Evolutionary conservation across 1,140 invertebrate species (phyloP).

Genomic region (Papilio machaon): DNA sequence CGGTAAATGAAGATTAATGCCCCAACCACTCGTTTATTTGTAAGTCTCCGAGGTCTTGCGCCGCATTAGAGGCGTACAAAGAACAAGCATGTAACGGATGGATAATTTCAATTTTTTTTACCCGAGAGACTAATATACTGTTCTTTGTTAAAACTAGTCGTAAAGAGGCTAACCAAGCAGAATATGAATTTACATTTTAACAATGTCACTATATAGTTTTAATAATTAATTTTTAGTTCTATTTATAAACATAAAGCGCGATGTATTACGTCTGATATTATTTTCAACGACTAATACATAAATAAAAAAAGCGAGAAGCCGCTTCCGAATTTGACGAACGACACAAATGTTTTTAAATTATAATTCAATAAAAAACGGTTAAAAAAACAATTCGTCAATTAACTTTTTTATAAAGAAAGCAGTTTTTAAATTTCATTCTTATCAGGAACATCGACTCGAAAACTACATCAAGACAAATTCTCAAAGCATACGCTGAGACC

Average conservation of each 20-base stretch:
- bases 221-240: background rate
- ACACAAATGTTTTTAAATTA: no score
- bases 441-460: no score
- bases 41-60: conserved; percentile 26
- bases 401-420: no score
- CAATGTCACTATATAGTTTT: background rate
- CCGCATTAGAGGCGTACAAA: conserved; percentile 37
- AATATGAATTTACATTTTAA: background rate
- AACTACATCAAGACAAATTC: no score
- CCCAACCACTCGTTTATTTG: conserved; percentile 29
- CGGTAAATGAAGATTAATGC: conserved; percentile 36
- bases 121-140: background rate
- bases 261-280: no score
- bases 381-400: no score
- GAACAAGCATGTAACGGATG: conserved; percentile 26
- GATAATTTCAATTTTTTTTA: conserved; percentile 8
- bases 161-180: background rate
- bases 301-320: no score
- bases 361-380: no score
- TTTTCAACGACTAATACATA: background rate
- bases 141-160: background rate
- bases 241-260: background rate
- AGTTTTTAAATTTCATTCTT: no score
- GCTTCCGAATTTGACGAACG: no score
- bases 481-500: no score